Evolutionary conservation across 2,113 vertebrate genomes (phyloP).

Genomic region (Ivindomyrus marchei): DNA sequence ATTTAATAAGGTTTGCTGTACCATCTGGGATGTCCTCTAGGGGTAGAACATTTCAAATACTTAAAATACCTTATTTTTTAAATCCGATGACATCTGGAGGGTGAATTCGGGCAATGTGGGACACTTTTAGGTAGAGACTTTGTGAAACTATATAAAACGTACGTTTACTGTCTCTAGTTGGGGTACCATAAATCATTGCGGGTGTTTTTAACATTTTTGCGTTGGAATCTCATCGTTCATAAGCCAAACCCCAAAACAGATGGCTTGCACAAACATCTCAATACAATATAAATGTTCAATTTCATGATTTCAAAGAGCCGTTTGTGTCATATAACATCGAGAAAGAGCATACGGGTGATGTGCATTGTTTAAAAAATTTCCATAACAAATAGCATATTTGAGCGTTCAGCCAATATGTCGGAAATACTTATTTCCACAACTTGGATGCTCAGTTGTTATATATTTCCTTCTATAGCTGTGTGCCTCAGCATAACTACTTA

Average conservation of each 20-base stretch:
- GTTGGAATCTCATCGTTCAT: neutral
- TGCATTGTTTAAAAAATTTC: neutral
- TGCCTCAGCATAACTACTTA: neutral
- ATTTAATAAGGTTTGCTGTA: neutral
- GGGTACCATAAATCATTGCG: neutral
- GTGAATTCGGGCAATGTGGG: neutral
- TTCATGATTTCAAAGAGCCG: neutral
- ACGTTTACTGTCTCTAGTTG: neutral
- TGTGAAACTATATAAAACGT: neutral
- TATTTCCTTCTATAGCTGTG: neutral
- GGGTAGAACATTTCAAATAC: constrained; percentile 1
- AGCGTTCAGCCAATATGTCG: neutral
- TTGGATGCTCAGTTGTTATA: neutral
- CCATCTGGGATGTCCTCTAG: constrained; percentile 2
- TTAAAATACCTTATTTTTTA: neutral
- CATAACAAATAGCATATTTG: neutral
- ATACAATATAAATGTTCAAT: neutral
- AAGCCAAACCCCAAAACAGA: neutral
- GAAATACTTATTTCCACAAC: neutral
- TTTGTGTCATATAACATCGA: neutral
- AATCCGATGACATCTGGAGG: neutral
- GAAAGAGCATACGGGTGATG: neutral
- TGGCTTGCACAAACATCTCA: neutral
- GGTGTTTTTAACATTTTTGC: neutral
- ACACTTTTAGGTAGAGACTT: neutral